Evolutionary conservation across 2,888 invertebrate genomes (phyloP), one percentile per base, ranked within the genome.

Genomic region (Ptychoptera albimana): DNA sequence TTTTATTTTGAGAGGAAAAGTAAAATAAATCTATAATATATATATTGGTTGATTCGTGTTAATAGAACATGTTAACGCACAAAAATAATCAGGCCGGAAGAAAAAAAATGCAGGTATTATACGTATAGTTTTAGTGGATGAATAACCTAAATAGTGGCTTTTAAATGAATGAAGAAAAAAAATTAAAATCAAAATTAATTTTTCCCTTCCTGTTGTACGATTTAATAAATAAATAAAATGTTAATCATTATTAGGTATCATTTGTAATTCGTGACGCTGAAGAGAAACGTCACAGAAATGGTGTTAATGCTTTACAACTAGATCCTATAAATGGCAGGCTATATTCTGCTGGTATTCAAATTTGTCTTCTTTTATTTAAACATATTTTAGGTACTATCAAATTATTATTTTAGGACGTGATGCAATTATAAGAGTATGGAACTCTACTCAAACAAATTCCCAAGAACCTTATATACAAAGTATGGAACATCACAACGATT

Each of bases 401-500:
- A 12, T n/a, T 5, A 12, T 8, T n/a, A 12, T n/a, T 37, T 10
- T 43, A 54, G 94, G 96, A 42, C 74, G 96, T 48, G 98, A 98
- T 69, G 92, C 94, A 44, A 93, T 97, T 58, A 93, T 98, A 55
- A 74, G 98, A 59, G 92, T 85, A 56, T 92, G 88, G 82, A 82
- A 86, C 62, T 75, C 78, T 9, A 69, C 69, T 15, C 63, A 67
- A 39, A 51, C 51, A 32, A 74, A 73, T 37, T 63, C 72, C 32
- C 73, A 69, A 53, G 83, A 86, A 51, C 78, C 77, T 43, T 96
- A 92, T 60, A 74, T 91, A 48, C 88, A 92, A 60, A 92, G 94
- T 30, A 92, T 99, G 93, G 97, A 98, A 63, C 97, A 98, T 66
- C 98, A 98, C 63, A 97, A 96, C 2, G 98, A 98, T 66, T 98